phyloP scores from a whole-genome alignment of 1,140 invertebrate genomes.

The Kradibia gibbosae region DNA sequence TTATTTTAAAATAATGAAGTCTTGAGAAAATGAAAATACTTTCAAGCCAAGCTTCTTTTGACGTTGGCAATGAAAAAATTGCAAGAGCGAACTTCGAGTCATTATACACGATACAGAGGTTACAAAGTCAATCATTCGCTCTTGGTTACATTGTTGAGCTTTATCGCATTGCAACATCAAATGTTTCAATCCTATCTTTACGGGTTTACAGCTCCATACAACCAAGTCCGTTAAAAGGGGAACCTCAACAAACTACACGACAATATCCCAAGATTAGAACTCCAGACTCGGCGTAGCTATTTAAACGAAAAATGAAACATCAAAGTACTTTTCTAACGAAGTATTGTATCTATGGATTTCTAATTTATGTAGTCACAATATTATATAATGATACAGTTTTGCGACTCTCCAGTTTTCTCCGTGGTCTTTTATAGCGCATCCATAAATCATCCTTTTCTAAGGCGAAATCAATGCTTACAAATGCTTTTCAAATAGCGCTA shows the following conservation, averaged over 20 bases:
- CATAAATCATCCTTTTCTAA: not conserved
- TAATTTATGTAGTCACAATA: not conserved
- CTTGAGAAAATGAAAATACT: not conserved
- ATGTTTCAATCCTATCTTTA: constrained; percentile 4
- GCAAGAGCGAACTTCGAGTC: not conserved
- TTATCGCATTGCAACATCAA: not conserved
- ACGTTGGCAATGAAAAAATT: not conserved
- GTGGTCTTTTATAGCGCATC: too few species aligned
- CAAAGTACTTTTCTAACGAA: not conserved
- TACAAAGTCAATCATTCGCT: constrained; percentile 1
- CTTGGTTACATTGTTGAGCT: not conserved
- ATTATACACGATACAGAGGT: not conserved
- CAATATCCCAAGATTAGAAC: not conserved
- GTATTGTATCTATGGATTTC: not conserved
- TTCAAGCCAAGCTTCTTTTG: not conserved
- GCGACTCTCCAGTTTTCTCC: not conserved
- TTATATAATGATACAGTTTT: not conserved
- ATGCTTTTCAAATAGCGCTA: not conserved
- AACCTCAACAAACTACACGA: not conserved
- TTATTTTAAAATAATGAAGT: constrained; percentile 2
- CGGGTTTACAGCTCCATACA: not conserved
- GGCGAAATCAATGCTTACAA: not conserved
- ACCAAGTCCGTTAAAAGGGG: not conserved
- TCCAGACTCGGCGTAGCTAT: not conserved
- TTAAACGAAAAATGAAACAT: not conserved